phyloP scores from a whole-genome alignment of 1,140 invertebrate species.

The Trachymyrmex cornetzi region DNA sequence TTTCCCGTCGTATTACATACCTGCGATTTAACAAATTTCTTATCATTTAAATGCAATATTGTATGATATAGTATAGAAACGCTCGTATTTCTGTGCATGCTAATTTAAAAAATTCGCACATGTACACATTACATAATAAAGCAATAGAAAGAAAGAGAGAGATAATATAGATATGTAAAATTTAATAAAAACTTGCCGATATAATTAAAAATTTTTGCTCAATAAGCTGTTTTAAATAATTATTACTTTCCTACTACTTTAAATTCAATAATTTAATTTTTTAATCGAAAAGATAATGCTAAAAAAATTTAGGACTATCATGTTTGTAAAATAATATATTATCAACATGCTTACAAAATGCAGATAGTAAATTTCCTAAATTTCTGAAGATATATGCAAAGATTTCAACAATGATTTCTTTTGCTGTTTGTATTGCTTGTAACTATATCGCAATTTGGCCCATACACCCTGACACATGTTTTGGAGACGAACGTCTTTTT shows the following conservation, averaged over 20 bases:
- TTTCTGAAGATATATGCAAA: slow-evolving; percentile 6
- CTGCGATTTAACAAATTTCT: not conserved
- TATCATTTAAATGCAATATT: slow-evolving; percentile 11
- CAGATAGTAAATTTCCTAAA: slow-evolving; percentile 3
- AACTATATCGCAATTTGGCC: slow-evolving; percentile 91
- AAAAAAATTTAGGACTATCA: not conserved
- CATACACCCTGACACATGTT: slow-evolving; percentile 95
- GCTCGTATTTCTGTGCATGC: slow-evolving; percentile 12
- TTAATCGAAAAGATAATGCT: not conserved
- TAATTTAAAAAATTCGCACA: slow-evolving; percentile 24
- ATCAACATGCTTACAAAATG: slow-evolving; percentile 15
- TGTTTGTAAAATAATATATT: slow-evolving; percentile 47
- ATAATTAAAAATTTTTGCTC: slow-evolving; percentile 41
- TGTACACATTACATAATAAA: slow-evolving; percentile 35
- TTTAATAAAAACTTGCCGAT: slow-evolving; percentile 56
- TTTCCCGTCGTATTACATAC: not conserved
- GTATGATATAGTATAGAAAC: slow-evolving; percentile 6
- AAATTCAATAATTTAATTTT: slow-evolving; percentile 23
- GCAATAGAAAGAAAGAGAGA: not conserved
- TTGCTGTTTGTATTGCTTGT: slow-evolving; percentile 78
- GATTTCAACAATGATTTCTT: slow-evolving; percentile 19
- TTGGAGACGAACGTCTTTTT: slow-evolving; percentile 89
- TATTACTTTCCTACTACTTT: not conserved
- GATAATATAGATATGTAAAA: slow-evolving; percentile 25
- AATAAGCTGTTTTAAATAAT: slow-evolving; percentile 12